phyloP scores from a whole-genome alignment of 2,797 vertebrate genomes.

The Acanthornis magna region DNA sequence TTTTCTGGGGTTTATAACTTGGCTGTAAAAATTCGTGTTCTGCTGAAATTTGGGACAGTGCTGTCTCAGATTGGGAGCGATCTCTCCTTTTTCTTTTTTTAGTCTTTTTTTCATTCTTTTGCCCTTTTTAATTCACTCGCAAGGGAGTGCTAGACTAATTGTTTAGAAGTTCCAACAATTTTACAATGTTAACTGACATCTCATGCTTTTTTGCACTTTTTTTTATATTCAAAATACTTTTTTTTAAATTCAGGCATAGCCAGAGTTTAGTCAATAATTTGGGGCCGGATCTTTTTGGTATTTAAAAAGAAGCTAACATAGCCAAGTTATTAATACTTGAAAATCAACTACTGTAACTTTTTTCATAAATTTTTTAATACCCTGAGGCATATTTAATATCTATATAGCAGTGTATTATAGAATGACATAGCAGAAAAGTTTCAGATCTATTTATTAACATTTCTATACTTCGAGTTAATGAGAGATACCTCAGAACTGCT shows the following conservation, averaged over 20 bases:
- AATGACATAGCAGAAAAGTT: slow-evolving; percentile 48
- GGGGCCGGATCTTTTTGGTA: slow-evolving; percentile 30
- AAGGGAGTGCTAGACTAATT: slow-evolving; percentile 29
- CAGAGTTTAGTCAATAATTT: slow-evolving; percentile 2
- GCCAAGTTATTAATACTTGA: slow-evolving; percentile 61
- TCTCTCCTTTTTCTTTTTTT: background rate
- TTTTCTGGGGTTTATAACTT: slow-evolving; percentile 69
- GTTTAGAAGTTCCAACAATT: slow-evolving; percentile 41
- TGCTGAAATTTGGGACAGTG: slow-evolving; percentile 69
- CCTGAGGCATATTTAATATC: slow-evolving; percentile 50
- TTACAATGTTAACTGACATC: slow-evolving; percentile 3
- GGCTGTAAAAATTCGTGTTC: slow-evolving; percentile 44
- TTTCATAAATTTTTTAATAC: slow-evolving; percentile 58
- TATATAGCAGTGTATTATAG: slow-evolving; percentile 41
- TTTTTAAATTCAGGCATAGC: background rate
- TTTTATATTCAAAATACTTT: background rate
- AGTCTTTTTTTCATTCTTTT: background rate
- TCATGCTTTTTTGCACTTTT: slow-evolving; percentile 68
- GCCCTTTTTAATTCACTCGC: slow-evolving; percentile 27
- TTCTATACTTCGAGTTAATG: slow-evolving; percentile 56
- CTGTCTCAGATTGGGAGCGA: slow-evolving; percentile 65
- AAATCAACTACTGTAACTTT: slow-evolving; percentile 60
- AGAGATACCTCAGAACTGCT: slow-evolving; percentile 74
- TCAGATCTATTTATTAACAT: slow-evolving; percentile 64
- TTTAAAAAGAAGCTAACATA: slow-evolving; percentile 42